Conservation (phyloP, 2,888 invertebrate species). For the Drosophila antonietae region DNA sequence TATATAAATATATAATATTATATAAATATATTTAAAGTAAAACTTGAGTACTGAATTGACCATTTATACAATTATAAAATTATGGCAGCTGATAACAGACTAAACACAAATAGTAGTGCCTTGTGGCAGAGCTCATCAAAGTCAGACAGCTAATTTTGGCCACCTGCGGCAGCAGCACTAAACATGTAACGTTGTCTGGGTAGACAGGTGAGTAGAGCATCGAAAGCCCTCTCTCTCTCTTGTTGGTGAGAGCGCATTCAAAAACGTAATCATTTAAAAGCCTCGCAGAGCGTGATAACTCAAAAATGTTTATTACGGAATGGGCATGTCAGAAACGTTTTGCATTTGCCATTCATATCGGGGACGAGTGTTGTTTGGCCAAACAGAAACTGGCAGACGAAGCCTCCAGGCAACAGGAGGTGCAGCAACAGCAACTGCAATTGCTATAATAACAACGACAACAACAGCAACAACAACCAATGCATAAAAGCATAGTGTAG, state of each 20-base stretch:
- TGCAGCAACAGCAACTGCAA: slow-evolving; percentile 6
- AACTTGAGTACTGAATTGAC: too few relatives aligned
- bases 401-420: slow-evolving; percentile 28
- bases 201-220: slow-evolving; percentile 26
- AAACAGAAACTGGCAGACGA: slow-evolving; percentile 12
- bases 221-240: not conserved
- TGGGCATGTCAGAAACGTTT: slow-evolving; percentile 63
- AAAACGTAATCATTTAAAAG: slow-evolving; percentile 53
- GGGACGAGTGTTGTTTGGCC: slow-evolving; percentile 11
- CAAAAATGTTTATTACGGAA: slow-evolving; percentile 47
- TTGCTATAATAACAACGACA: slow-evolving; percentile 8
- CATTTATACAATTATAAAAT: not conserved
- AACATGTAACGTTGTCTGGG: slow-evolving; percentile 26
- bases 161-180: not conserved
- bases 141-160: slow-evolving; percentile 22
- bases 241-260: slow-evolving; percentile 6
- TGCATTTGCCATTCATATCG: slow-evolving; percentile 25
- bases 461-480: not conserved
- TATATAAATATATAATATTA: too few relatives aligned
- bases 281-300: slow-evolving; percentile 58
- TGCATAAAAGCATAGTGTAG: slow-evolving; percentile 28
- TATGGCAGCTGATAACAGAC: not conserved
- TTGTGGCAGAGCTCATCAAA: slow-evolving; percentile 27
- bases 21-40: too few relatives aligned
- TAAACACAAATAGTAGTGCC: slow-evolving; percentile 13